phyloP scores from a whole-genome alignment of 2,888 invertebrate genomes.

The Lucinisca nassula region DNA sequence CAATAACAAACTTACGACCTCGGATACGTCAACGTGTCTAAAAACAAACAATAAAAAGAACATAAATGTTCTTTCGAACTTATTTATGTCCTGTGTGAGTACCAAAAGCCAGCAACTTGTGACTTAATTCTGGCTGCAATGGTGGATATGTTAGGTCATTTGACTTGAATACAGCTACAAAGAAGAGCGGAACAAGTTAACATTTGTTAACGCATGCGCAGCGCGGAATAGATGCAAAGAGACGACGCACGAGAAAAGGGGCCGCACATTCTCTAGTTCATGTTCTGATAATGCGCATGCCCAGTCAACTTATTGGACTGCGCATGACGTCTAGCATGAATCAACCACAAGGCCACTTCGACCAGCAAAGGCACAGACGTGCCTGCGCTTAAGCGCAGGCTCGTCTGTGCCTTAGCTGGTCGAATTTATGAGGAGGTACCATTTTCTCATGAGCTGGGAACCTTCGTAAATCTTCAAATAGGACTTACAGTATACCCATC shows the following conservation, averaged over 20 bases:
- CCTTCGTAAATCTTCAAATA: too few relatives aligned
- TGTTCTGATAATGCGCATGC: neutral
- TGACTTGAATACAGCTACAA: neutral
- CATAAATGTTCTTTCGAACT: slow-evolving; percentile 35
- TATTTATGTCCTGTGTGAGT: slow-evolving; percentile 61
- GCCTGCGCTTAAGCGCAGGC: too few relatives aligned
- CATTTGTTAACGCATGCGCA: neutral
- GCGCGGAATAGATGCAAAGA: neutral
- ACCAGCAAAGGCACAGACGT: too few relatives aligned
- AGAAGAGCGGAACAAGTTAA: neutral
- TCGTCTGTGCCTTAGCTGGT: too few relatives aligned
- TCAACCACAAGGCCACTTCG: too few relatives aligned
- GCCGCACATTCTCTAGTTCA: neutral
- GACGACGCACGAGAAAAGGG: neutral
- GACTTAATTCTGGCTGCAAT: too few relatives aligned
- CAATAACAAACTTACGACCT: slow-evolving; percentile 1
- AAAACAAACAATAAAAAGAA: slow-evolving; percentile 27
- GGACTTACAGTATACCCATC: too few relatives aligned
- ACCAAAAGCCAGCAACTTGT: slow-evolving; percentile 21
- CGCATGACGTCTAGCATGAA: too few relatives aligned
- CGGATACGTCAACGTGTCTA: neutral
- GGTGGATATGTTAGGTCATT: neutral
- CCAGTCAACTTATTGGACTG: neutral
- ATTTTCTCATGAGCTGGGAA: too few relatives aligned
- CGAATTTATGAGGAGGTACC: too few relatives aligned